Conservation (phyloP, 1,140 invertebrate genomes). For the Saccostrea glomerata region DNA sequence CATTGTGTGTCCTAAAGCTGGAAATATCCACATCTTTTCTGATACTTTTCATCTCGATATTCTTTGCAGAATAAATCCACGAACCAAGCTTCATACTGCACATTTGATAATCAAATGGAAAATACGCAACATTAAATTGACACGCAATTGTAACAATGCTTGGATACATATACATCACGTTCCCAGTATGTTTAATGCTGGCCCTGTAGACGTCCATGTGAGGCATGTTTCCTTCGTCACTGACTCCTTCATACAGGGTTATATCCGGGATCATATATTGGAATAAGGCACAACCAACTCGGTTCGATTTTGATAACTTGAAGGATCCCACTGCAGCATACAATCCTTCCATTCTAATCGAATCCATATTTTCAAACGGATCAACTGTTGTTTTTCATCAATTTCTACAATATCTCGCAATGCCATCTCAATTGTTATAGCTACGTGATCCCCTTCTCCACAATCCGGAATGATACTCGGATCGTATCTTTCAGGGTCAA, state of each 20-base stretch:
- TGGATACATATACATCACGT: constrained; percentile 40
- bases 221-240: not conserved
- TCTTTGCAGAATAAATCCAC: not conserved
- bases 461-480: constrained; percentile 9
- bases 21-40: constrained; percentile 82
- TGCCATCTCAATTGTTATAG: not conserved
- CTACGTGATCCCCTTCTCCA: not conserved
- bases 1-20: constrained; percentile 59
- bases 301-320: constrained; percentile 41
- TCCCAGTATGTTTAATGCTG: constrained; percentile 1
- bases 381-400: constrained; percentile 21
- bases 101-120: constrained; percentile 27
- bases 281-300: constrained; percentile 2
- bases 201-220: constrained; percentile 17
- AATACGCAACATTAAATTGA: constrained; percentile 20
- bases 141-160: constrained; percentile 2
- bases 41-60: constrained; percentile 65
- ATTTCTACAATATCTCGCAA: constrained; percentile 28
- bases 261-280: not conserved
- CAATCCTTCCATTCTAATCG: constrained; percentile 63
- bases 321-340: constrained; percentile 64
- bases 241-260: not conserved
- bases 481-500: not conserved
- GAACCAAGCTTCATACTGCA: constrained; percentile 35
- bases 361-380: constrained; percentile 27